These are phyloP conservation scores for Ceratoteleas bidentatus DNA, from an alignment of 1,140 invertebrate species.

Conservation along the genomic window DNA sequence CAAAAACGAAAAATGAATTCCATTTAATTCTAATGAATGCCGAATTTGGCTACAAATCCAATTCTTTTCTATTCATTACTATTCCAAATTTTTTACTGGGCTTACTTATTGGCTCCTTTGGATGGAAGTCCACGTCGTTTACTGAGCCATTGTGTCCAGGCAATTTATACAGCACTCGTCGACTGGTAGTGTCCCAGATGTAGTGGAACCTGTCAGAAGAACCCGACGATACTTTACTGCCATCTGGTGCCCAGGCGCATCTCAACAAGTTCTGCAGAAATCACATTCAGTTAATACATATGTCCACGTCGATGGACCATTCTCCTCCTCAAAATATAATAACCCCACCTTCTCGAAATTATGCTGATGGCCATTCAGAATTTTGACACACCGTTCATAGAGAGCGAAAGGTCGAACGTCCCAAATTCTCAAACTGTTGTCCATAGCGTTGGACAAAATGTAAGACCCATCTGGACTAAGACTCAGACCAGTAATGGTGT, in stretches of 20 bases:
- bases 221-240: slow-evolving; percentile 91
- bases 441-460: slow-evolving; percentile 98
- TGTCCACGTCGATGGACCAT: slow-evolving; percentile 1
- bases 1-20: too few species aligned
- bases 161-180: slow-evolving; percentile 96
- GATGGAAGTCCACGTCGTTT: slow-evolving; percentile 98
- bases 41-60: too few species aligned
- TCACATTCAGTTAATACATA: slow-evolving; percentile 1
- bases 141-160: slow-evolving; percentile 99
- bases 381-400: slow-evolving; percentile 95
- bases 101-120: slow-evolving; percentile 94
- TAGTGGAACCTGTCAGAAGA: slow-evolving; percentile 98
- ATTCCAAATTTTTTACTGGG: too few species aligned
- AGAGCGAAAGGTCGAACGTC: slow-evolving; percentile 91
- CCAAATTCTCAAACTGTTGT: slow-evolving; percentile 94
- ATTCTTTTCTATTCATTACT: too few species aligned
- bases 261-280: slow-evolving; percentile 85
- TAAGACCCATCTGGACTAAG: slow-evolving; percentile 97
- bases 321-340: slow-evolving; percentile 17
- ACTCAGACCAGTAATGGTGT: slow-evolving; percentile 96
- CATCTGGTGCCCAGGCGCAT: slow-evolving; percentile 91
- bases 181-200: slow-evolving; percentile 96
- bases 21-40: too few species aligned
- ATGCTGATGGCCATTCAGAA: slow-evolving; percentile 96
- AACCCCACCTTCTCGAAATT: slow-evolving; percentile 96